Percentiles rank a stretch among this genome's conserved stretches.
These are phyloP conservation scores for Ferrisia virgata DNA, from an alignment of 2,888 invertebrate species.

Conservation along the genomic window DNA sequence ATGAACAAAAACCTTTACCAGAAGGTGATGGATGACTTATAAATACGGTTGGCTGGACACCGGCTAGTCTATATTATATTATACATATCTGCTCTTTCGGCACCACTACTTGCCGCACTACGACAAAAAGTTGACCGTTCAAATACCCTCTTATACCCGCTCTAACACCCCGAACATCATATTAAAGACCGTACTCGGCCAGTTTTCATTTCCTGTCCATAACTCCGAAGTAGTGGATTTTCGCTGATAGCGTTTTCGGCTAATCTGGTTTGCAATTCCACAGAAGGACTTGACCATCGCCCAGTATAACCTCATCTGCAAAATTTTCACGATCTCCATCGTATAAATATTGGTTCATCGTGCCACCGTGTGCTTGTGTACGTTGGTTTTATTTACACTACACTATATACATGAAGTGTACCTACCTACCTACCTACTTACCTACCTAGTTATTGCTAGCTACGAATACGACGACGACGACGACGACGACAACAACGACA, in stretches of 20 bases:
- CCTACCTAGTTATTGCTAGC: too few species aligned
- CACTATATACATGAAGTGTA: not conserved
- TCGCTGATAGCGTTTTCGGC: conserved; percentile 42
- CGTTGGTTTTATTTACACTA: not conserved
- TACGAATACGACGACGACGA: not conserved
- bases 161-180: conserved; percentile 31
- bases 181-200: conserved; percentile 44
- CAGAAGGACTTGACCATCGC: conserved; percentile 32
- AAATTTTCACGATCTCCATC: conserved; percentile 39
- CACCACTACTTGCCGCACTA: conserved; percentile 9
- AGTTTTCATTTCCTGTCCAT: conserved; percentile 45
- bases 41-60: conserved; percentile 45
- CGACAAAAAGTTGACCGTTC: conserved; percentile 38
- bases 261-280: conserved; percentile 40
- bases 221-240: conserved; percentile 44
- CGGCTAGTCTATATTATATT: conserved; percentile 37
- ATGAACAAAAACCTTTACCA: conserved; percentile 44
- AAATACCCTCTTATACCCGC: conserved; percentile 38
- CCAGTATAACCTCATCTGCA: conserved; percentile 42
- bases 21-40: conserved; percentile 45
- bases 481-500: too few species aligned
- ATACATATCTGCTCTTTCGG: conserved; percentile 36
- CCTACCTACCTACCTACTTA: not conserved
- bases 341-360: conserved; percentile 12
- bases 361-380: not conserved